Evolutionary conservation across 2,888 invertebrate genomes (phyloP), one percentile per base, ranked within the genome.

Genomic region (Physocephala rufipes): DNA sequence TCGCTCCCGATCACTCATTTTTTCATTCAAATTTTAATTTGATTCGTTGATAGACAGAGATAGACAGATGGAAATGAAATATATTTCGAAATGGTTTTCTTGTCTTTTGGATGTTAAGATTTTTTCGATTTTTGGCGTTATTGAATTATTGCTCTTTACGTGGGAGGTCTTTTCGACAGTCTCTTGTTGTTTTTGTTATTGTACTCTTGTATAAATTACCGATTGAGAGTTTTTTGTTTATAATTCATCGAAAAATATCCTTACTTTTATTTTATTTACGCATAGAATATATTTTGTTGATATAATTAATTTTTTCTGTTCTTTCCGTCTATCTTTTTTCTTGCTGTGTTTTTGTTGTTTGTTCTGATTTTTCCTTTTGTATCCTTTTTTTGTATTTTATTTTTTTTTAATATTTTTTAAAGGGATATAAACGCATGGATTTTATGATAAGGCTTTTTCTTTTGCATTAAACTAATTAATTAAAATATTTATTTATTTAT

Each of bases 1-100:
- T 89, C 93, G 92, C 90, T 93, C 93, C 90, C 93, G 93, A 90
- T 93, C 93, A 89, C 93, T 93, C 94, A 94, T 94, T 86, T 86
- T 86, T 79, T 86, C 85, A 86, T 86, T 85, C 81, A 85, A 81
- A 83, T 80, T 71, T 81, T 79, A 77, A 79, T n/a, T n/a, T n/a
- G 74, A 73, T 64, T 66, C 74, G 72, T 65, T 71, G 67, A 67
- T 71, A 61, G 59, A 72, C 64, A 64, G 51, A 71, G 45, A 26
- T 15, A 28, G 28, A 28, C 12, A 59, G 7, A 59, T 13, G 21
- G 30, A 59, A 21, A 59, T 19, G 55, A 55, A 24, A 24, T 55
- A 30, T 15, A 66, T 58, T 47, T 66, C 55, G 65, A 49, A 36
- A 66, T 59, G 26, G 45, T 19, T 65, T 67, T 63, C 53, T 21